phyloP scores from a whole-genome alignment of 2,113 vertebrate species.

The Agapornis roseicollis region DNA sequence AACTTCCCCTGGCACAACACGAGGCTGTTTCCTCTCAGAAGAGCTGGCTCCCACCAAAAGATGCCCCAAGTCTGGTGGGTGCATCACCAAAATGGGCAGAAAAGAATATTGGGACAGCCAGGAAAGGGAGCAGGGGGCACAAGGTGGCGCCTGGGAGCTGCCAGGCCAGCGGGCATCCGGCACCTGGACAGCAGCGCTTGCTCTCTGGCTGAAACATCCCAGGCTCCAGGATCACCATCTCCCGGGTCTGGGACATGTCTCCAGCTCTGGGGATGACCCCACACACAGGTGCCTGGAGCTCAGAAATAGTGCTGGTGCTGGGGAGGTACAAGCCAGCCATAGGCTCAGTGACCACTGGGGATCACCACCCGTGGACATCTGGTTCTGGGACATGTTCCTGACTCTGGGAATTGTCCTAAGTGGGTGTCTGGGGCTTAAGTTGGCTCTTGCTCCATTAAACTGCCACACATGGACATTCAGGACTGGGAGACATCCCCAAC shows the following conservation, averaged over 20 bases:
- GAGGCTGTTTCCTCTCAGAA: background rate
- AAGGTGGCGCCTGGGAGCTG: conserved; percentile 18
- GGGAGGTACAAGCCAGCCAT: background rate
- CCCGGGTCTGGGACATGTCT: background rate
- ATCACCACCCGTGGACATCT: background rate
- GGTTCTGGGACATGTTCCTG: background rate
- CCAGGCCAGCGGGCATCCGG: background rate
- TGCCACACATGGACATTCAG: accelerated
- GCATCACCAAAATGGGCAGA: background rate
- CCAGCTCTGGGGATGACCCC: background rate
- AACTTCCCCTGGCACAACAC: background rate
- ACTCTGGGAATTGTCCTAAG: background rate
- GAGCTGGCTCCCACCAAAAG: background rate
- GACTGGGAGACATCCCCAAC: background rate
- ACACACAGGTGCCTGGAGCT: background rate
- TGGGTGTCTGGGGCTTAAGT: background rate
- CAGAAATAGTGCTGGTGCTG: background rate
- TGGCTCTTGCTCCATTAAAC: background rate
- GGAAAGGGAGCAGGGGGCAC: background rate
- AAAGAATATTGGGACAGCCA: background rate
- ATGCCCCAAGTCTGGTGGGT: background rate
- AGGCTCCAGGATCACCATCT: accelerated
- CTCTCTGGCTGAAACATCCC: background rate
- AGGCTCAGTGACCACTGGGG: background rate
- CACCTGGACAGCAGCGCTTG: background rate